Evolutionary conservation across 1,140 invertebrate species (phyloP), one percentile per base, ranked within the genome.

Genomic region (Ostrea denselamellosa): DNA sequence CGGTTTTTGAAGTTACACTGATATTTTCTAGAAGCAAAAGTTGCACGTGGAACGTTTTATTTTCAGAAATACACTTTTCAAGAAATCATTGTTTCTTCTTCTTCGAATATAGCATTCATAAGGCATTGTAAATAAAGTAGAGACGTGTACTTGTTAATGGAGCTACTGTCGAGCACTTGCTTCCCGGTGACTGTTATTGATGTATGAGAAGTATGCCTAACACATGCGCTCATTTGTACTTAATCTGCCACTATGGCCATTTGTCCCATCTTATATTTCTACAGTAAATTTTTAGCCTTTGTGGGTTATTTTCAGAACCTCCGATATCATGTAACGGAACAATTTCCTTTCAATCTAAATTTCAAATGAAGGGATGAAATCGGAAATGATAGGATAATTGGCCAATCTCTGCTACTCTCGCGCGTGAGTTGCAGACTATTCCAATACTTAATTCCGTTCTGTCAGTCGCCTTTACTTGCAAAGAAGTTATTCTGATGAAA

Each of bases 361-460:
- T 77, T 77, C 68, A 77, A 77, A 77, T 77, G 68, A 77, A 77
- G 68, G 68, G 68, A 77, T 77, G 28, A 77, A 77, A 77, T 34
- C 68, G 68, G 68, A 77, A 77, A 77, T 77, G 68, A 77, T 77
- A 77, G 68, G 68, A 77, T 77, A 77, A 77, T 77, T 77, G 28
- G 25, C 68, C 68, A 77, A 77, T 77, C 68, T 77, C 68, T 77
- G 68, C 68, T 28, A 77, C 68, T 77, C 68, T 77, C 68, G 68
- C 68, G 68, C 68, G 68, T 77, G 68, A 77, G 68, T 77, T 77
- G 68, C 68, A 25, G 68, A 28, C 68, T 25, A 77, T 77, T 77
- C 68, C 68, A 77, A 77, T 77, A 77, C 8, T 77, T 77, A 77
- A 77, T 77, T 77, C 68, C 68, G 28, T 77, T 77, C 68, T 77